These are phyloP conservation scores for Leontocebus nigricollis DNA, from an alignment of 2,797 vertebrate species.

Conservation along the genomic window DNA sequence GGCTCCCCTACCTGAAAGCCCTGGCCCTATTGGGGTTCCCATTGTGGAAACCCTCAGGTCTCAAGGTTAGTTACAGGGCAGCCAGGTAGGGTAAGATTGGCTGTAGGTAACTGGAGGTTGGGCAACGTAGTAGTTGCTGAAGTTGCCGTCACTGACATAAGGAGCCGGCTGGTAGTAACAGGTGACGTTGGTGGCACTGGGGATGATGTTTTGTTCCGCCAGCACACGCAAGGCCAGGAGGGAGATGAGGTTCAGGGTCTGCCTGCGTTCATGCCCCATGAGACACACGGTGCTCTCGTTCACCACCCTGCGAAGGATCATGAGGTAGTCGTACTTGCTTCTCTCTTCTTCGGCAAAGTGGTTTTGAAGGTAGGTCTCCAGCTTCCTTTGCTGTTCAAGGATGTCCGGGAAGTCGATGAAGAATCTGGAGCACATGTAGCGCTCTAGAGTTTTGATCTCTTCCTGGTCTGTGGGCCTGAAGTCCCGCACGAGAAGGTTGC, in stretches of 20 bases:
- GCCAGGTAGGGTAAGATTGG: conserved; percentile 96
- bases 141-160: conserved; percentile 96
- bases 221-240: conserved; percentile 94
- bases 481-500: conserved; percentile 95
- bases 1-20: conserved; percentile 59
- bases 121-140: conserved; percentile 97
- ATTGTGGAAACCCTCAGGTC: not conserved
- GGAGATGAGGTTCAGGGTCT: conserved; percentile 97
- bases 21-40: conserved; percentile 36
- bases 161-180: conserved; percentile 97
- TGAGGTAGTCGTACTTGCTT: conserved; percentile 98
- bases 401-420: conserved; percentile 99
- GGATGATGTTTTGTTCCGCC: conserved; percentile 96
- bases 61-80: conserved; percentile 94
- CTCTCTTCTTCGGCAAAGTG: conserved; percentile 97
- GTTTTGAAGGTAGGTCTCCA: conserved; percentile 98
- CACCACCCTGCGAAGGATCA: conserved; percentile 95
- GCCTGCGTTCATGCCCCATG: conserved; percentile 96
- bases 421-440: conserved; percentile 99
- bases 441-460: conserved; percentile 94
- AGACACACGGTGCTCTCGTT: conserved; percentile 99
- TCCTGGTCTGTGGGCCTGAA: conserved; percentile 92
- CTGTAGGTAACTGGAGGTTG: conserved; percentile 86
- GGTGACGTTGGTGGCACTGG: conserved; percentile 94
- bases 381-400: conserved; percentile 95